phyloP scores from a whole-genome alignment of 2,888 invertebrate species.

The Azorinus chamasolen region DNA sequence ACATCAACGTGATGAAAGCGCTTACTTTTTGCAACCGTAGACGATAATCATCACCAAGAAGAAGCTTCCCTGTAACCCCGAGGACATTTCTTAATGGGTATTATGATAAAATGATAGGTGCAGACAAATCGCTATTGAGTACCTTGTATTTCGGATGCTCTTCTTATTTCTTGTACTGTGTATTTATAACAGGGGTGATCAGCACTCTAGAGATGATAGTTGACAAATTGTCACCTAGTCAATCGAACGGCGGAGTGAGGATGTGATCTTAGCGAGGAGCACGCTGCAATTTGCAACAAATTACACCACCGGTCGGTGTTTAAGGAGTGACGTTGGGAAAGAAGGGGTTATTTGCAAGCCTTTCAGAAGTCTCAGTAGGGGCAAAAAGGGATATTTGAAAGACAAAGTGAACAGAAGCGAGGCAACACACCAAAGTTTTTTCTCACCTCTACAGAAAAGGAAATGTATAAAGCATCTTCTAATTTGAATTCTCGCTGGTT shows the following conservation, averaged over 20 bases:
- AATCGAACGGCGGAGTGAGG: conserved; percentile 16
- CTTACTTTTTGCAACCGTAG: conserved; percentile 13
- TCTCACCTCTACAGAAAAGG: conserved; percentile 25
- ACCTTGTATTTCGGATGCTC: conserved; percentile 48
- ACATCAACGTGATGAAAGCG: background rate
- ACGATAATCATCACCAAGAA: conserved; percentile 21
- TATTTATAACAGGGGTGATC: conserved; percentile 48
- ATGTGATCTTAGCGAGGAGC: conserved; percentile 13
- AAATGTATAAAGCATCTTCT: conserved; percentile 26
- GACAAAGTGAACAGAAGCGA: too few relatives aligned
- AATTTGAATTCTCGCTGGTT: conserved; percentile 4
- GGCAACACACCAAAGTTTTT: conserved; percentile 1
- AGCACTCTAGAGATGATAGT: conserved; percentile 34
- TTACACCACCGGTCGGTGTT: conserved; percentile 37
- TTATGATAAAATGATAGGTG: conserved; percentile 59
- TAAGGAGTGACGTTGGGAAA: conserved; percentile 15
- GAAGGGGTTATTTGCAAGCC: conserved; percentile 10
- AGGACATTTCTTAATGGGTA: conserved; percentile 44
- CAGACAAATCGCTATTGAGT: conserved; percentile 33
- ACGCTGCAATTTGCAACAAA: conserved; percentile 48
- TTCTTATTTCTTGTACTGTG: conserved; percentile 34
- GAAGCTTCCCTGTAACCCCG: background rate
- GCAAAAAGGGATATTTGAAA: too few relatives aligned
- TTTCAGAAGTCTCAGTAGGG: too few relatives aligned
- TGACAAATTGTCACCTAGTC: conserved; percentile 32